A percentile compares a stretch with the other conserved stretches of the same genome.
Evolutionary conservation across 2,113 vertebrate species (phyloP).

Genomic region (Sinocyclocheilus anophthalmus): DNA sequence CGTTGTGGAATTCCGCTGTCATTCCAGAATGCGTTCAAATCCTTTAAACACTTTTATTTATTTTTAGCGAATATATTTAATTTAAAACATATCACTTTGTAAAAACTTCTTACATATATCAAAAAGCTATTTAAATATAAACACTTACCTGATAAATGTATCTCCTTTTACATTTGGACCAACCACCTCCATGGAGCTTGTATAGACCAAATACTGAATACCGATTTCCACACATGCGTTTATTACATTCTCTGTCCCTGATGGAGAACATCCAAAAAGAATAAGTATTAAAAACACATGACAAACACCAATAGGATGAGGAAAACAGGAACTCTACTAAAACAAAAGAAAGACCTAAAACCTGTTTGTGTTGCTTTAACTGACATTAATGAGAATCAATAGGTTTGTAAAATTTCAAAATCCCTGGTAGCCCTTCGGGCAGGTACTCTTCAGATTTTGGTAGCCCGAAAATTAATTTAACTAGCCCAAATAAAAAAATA

Average conservation of each 20-base stretch:
- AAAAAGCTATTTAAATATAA: not conserved
- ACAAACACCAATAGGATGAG: not conserved
- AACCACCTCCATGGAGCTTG: constrained; percentile 91
- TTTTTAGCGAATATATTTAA: not conserved
- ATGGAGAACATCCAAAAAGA: not conserved
- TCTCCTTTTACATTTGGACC: constrained; percentile 83
- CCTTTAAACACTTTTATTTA: not conserved
- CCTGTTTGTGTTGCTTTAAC: not conserved
- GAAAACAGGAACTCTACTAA: not conserved
- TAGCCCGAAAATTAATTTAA: too few species aligned
- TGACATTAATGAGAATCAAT: not conserved
- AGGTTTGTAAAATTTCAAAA: too few species aligned
- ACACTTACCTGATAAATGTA: constrained; percentile 78
- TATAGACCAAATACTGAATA: constrained; percentile 80
- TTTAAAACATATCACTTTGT: not conserved
- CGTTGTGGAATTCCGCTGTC: too few species aligned
- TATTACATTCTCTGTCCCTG: constrained; percentile 85
- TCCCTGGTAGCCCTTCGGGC: too few species aligned
- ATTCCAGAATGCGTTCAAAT: not conserved
- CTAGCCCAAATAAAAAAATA: too few species aligned
- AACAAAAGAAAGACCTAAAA: too few species aligned
- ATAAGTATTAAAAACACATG: not conserved
- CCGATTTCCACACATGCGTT: constrained; percentile 79
- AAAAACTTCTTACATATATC: not conserved
- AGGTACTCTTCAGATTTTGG: too few species aligned